Evolutionary conservation across 1,140 invertebrate genomes (phyloP), one percentile per base, ranked within the genome.

Genomic region (Alviniconcha marisindica): DNA sequence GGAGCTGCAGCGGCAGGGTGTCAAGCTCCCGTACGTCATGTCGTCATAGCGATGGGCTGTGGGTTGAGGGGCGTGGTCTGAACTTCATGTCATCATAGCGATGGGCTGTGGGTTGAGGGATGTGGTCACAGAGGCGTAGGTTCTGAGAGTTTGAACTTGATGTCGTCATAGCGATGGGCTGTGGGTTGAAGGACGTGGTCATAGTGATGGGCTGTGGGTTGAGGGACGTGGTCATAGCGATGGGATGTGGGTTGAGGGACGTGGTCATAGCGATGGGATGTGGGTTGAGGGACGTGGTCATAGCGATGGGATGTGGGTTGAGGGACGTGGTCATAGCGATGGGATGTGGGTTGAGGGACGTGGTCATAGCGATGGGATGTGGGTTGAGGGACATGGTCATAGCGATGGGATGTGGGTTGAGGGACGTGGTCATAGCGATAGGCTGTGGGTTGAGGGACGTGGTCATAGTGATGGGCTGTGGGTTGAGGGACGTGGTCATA

Each of bases 1-100:
- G 80, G 86, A 90, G n/a, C 86, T 92, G 86, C 91, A 92, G 69
- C 88, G 89, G 86, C 92, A 93, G 54, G 91, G 91, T 24, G 88
- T 90, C 40, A 87, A 87, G 38, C 84, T 90, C n/a, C 90, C 90
- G 33, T 83, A 88, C 15, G 84, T 82, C n/a, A 56, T 48, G 38
- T 54, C 81, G 48, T 73, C 48, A n/a, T 74, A 74, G 28, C n/a
- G 31, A n/a, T 2, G 15, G 18, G 63, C 31, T 48, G 31, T 38
- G 44, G 18, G 38, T 31, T 33, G 4, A 10, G 38, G 31, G 31
- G 44, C 1, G 21, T 36, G 33, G 24, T 74, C 1, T 51, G 40
- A 40, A n/a, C 44, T 40, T 7, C 1, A 1, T 28, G 40, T 48
- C 31, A 54, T 38, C 1, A n/a, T 24, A 14, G 48, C 4, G 31